A percentile compares a stretch with the other conserved stretches of the same genome.
Evolutionary conservation across 2,113 vertebrate genomes (phyloP).

Genomic region (Calidris pugnax): DNA sequence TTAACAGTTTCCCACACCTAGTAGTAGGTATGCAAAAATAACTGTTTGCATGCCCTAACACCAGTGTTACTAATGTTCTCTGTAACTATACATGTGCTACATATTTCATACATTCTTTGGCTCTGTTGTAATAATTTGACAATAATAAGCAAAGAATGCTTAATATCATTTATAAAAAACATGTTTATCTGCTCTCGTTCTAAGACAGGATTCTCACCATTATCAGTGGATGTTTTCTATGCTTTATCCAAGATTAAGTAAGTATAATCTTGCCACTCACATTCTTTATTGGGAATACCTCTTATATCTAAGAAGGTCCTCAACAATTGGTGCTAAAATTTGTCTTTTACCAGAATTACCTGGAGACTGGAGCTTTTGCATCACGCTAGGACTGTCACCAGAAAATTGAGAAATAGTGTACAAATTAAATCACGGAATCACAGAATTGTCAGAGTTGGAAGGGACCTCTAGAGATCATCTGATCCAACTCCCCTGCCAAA

Average conservation of each 20-base stretch:
- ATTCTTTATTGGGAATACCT: background rate
- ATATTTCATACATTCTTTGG: background rate
- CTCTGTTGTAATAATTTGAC: background rate
- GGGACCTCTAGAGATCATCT: too few relatives aligned
- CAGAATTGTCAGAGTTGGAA: too few relatives aligned
- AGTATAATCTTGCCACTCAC: background rate
- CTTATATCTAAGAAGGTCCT: background rate
- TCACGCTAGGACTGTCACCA: background rate
- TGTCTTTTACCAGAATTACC: background rate
- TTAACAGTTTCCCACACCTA: background rate
- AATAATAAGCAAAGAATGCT: accelerated
- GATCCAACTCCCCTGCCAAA: too few relatives aligned
- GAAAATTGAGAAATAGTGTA: background rate
- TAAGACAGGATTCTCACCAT: background rate
- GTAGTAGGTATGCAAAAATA: background rate
- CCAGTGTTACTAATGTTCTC: accelerated
- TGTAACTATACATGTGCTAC: background rate
- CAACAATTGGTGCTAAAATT: background rate
- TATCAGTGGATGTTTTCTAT: background rate
- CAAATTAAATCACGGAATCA: too few relatives aligned
- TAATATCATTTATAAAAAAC: background rate
- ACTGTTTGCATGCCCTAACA: background rate
- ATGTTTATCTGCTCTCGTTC: background rate
- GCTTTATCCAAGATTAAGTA: background rate
- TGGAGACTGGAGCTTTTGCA: background rate